A percentile compares a stretch with the other conserved stretches of the same genome.
phyloP scores from a whole-genome alignment of 2,888 invertebrate genomes.

The Meghimatium bilineatum region DNA sequence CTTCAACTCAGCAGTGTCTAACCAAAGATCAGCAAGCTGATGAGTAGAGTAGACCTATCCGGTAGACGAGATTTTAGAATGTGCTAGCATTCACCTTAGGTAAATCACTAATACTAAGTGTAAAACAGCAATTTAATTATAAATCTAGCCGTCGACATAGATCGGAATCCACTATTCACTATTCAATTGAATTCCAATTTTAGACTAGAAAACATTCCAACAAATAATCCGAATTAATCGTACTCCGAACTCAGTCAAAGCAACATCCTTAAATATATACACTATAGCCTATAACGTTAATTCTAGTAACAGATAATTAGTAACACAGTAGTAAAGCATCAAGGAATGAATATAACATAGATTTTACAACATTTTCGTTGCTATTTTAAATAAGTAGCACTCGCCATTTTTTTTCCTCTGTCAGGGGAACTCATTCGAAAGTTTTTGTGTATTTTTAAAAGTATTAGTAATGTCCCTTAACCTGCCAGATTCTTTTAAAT shows the following conservation, averaged over 20 bases:
- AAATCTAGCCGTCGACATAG: no score
- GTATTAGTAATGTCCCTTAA: neutral
- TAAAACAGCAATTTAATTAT: no score
- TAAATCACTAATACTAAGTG: no score
- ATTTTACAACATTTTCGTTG: neutral
- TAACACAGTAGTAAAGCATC: neutral
- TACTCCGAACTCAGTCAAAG: neutral
- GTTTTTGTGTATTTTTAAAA: neutral
- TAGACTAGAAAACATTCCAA: neutral
- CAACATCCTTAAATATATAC: neutral
- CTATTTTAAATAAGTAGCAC: neutral
- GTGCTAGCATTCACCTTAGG: no score
- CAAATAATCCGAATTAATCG: neutral
- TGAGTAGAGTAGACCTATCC: no score
- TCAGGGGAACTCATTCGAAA: slow-evolving; percentile 1
- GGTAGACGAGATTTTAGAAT: no score
- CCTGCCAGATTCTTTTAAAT: slow-evolving; percentile 9
- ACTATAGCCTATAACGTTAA: neutral
- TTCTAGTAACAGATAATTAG: neutral
- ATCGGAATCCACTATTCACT: no score
- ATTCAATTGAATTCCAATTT: no score
- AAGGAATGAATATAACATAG: neutral
- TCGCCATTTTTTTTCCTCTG: neutral
- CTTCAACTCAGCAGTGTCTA: no score
- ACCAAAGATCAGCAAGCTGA: no score